Base-by-base conservation (phyloP, 1,140 invertebrate genomes). In the Cardiocondyla obscurior region DNA sequence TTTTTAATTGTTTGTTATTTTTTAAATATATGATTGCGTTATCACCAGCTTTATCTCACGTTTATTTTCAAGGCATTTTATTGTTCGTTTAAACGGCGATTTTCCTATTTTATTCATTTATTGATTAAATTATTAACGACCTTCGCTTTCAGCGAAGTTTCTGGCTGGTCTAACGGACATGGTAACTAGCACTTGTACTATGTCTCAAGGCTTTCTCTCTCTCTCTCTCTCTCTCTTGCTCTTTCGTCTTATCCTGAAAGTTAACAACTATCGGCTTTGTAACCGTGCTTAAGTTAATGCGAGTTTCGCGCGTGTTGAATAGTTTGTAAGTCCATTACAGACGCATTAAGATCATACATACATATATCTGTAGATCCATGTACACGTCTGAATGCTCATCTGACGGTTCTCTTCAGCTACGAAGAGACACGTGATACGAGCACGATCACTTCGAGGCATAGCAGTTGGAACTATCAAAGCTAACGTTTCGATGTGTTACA, bases 261-360 rank as follows among this genome's bases (percentile, higher is more conserved):
- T 42, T 76, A 73, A 65, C 30, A 65, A 60, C 65, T 57, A 70
- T 55, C 72, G 82, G 70, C 76, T 87, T 85, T 72, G 81, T 82
- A 79, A 79, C 82, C 70, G 14, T 58, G 22, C 70, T 79, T 76
- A 87, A 88, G 82, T 87, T 88, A 82, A 79, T 62, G 85, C 64
- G 53, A 57, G 69, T 44, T 87, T 85, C 81, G 76, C 86, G 79
- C 76, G 39, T 72, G 64, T 67, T 82, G 86, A 87, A 87, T 85
- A 88, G 82, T 88, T 88, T 58, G 85, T 83, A 87, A 88, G 82
- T 88, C 77, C 83, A 87, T 88, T 87, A 88, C 76, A 81, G 83
- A 39, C 70, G 77, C 44, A 84, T 87, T 88, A 87, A 87, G 65
- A 82, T 82, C 74, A 82, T 82, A 82, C 69, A 76, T 39, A 58